Percentiles rank a stretch among this genome's conserved stretches.
These are phyloP conservation scores for Hemiscyllium ocellatum DNA, from an alignment of 2,113 vertebrate species.

Conservation along the genomic window DNA sequence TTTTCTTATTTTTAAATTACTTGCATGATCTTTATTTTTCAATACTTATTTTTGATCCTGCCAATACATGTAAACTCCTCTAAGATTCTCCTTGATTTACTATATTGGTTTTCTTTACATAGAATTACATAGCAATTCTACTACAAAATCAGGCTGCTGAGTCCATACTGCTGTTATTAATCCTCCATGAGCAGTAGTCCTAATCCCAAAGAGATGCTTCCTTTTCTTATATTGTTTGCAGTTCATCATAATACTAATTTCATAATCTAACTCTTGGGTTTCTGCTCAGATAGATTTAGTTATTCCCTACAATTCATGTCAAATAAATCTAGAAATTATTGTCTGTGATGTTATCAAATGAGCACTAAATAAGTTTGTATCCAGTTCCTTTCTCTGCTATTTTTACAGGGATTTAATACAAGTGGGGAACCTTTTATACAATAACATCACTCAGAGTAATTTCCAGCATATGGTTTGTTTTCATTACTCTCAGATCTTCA, in stretches of 20 bases:
- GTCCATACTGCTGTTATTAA: not conserved
- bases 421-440: not conserved
- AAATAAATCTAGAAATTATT: slow-evolving; percentile 7
- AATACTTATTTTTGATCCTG: not conserved
- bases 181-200: not conserved
- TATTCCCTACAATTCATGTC: not conserved
- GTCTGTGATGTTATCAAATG: not conserved
- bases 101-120: not conserved
- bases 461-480: not conserved
- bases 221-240: not conserved
- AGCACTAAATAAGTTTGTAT: slow-evolving; percentile 5
- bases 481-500: slow-evolving; percentile 12
- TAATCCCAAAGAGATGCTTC: not conserved
- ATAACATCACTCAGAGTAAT: slow-evolving; percentile 3
- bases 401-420: not conserved
- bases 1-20: not conserved
- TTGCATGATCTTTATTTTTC: not conserved
- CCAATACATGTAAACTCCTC: not conserved
- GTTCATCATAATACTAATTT: slow-evolving; percentile 13
- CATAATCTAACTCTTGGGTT: not conserved
- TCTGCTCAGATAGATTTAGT: slow-evolving; percentile 1
- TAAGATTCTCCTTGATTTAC: not conserved
- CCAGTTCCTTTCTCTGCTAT: not conserved
- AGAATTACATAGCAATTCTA: not conserved
- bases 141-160: not conserved